Conservation (phyloP, 2,113 vertebrate species). For the Otis tarda region DNA sequence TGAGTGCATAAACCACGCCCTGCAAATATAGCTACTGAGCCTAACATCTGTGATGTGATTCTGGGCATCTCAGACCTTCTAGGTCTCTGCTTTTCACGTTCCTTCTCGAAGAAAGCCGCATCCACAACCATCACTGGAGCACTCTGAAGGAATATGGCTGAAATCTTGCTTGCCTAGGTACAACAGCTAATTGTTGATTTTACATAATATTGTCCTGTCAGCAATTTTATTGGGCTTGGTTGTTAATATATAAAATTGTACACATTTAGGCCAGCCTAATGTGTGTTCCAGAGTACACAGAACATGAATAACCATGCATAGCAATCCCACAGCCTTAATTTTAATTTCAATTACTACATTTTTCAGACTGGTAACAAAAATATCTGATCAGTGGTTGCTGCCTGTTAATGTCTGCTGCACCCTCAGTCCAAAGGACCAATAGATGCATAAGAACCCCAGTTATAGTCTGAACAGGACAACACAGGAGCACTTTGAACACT, state of each 20-base stretch:
- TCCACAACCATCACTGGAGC: background rate
- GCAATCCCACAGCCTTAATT: background rate
- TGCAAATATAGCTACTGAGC: background rate
- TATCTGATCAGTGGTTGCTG: background rate
- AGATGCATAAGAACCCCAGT: rapidly evolving
- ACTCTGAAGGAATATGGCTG: background rate
- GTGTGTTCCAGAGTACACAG: background rate
- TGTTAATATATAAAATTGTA: background rate
- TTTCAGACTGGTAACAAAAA: background rate
- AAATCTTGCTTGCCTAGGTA: background rate
- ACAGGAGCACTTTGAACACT: background rate
- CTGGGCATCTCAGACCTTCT: background rate
- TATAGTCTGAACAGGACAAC: background rate
- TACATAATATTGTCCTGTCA: background rate
- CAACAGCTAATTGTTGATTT: background rate
- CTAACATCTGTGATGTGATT: background rate
- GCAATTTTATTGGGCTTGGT: background rate
- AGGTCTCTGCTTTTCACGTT: background rate
- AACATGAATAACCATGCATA: background rate
- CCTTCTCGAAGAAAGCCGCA: background rate
- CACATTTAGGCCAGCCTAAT: background rate
- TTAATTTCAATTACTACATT: background rate
- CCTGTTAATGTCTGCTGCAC: background rate
- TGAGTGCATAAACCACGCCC: background rate
- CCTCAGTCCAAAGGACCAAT: background rate